Base-by-base conservation (phyloP, 2,797 vertebrate genomes). In the Alauda arvensis region DNA sequence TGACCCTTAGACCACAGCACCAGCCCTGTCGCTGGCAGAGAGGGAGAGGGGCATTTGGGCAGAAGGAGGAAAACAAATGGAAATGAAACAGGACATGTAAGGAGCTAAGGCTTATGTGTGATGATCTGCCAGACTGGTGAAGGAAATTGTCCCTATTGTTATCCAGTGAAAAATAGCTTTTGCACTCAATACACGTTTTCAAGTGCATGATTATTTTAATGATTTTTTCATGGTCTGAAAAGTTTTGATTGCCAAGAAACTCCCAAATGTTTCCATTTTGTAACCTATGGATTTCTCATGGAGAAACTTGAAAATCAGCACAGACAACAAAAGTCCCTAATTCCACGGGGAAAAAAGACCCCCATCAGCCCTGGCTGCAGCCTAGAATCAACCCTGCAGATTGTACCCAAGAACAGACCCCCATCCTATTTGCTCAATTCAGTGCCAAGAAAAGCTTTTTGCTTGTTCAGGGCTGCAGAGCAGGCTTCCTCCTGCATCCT, bases 21-120 rank as follows among this genome's bases (percentile, higher is more conserved):
- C 3, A 1, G 14, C 31, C 5, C 12, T 33, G 20, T 8, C 0
- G 0, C 14, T 37, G 23, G 15, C 31, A 77, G 43, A 67, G 15
- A 45, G 18, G 4, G 6, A 85, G 6, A 56, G 9, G 14, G 5
- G 12, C 3, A 0, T 60, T 6, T 37, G 4, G 11, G 25, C 12
- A 4, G 14, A 81, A 69, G 6, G 5, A 78, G 29, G 63, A 49
- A 89, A 87, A 87, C 23, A 75, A 49, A 29, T 6, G 55, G 33
- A 59, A 87, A 28, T 19, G 3, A 60, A 77, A n/a, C 2, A 31
- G 28, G 5, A 12, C n/a, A 10, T 43, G 74, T 70, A 70, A 63
- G 26, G 28, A 83, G 6, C 26, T 71, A 23, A 59, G 42, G 17
- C 18, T 83, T 45, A 25, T 11, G 8, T 14, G 26, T 42, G 33